phyloP scores from a whole-genome alignment of 2,888 invertebrate species.

The Synanthedon vespiformis region DNA sequence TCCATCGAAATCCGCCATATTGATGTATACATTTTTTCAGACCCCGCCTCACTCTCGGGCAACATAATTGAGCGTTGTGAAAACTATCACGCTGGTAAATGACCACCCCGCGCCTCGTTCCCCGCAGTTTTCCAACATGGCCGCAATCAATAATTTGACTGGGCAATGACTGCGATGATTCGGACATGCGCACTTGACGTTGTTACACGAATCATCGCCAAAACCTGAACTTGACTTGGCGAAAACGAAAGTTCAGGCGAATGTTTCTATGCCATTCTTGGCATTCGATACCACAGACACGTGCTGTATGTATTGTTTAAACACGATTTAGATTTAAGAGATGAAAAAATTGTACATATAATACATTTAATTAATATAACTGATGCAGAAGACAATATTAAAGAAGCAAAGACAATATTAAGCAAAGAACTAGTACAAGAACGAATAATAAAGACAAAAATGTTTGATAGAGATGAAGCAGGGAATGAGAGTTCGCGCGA shows the following conservation, averaged over 20 bases:
- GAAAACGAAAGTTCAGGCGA: conserved; percentile 65
- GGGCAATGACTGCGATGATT: conserved; percentile 71
- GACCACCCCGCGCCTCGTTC: conserved; percentile 31
- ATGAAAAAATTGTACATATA: too few relatives aligned
- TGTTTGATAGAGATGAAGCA: not conserved
- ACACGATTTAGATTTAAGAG: too few relatives aligned
- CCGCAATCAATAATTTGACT: conserved; percentile 68
- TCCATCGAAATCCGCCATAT: conserved; percentile 54
- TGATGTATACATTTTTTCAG: conserved; percentile 56
- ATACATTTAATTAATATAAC: too few relatives aligned
- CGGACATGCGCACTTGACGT: conserved; percentile 49
- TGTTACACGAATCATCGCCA: conserved; percentile 47
- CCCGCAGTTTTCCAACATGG: conserved; percentile 63
- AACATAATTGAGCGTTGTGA: conserved; percentile 67
- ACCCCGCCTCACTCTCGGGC: conserved; percentile 32
- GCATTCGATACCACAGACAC: conserved; percentile 23
- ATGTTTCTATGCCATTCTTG: conserved; percentile 66
- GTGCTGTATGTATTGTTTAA: not conserved
- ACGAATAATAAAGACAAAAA: not conserved
- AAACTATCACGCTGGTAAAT: conserved; percentile 68
- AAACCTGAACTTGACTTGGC: conserved; percentile 69
- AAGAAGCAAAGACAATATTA: too few relatives aligned
- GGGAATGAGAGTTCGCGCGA: not conserved
- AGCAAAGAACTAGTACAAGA: not conserved
- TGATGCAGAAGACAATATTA: too few relatives aligned